phyloP scores from a whole-genome alignment of 2,113 vertebrate genomes.

The Ictalurus punctatus region DNA sequence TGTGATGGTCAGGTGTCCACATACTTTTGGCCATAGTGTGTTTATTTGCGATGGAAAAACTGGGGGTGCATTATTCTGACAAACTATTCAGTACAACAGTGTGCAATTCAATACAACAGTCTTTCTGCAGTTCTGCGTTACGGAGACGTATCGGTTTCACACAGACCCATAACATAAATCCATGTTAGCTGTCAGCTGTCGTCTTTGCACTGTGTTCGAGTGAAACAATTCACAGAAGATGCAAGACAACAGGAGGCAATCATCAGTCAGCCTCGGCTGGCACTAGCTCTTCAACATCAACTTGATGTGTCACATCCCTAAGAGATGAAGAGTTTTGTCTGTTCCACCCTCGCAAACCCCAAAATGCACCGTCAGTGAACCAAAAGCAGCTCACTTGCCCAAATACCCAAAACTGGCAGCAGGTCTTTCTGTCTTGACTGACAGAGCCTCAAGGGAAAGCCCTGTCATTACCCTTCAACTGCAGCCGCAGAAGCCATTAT shows the following conservation, averaged over 20 bases:
- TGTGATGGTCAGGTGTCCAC: too few species aligned
- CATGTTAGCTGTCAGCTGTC: not conserved
- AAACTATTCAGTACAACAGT: not conserved
- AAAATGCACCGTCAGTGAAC: slow-evolving; percentile 1
- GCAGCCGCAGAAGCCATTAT: slow-evolving; percentile 62
- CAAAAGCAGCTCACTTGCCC: slow-evolving; percentile 4
- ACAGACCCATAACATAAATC: not conserved
- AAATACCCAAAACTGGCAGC: slow-evolving; percentile 3
- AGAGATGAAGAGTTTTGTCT: slow-evolving; percentile 30
- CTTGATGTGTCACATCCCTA: not conserved
- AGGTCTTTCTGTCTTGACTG: slow-evolving; percentile 34
- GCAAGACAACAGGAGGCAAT: not conserved
- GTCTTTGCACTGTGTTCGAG: too few species aligned
- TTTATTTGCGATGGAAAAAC: not conserved
- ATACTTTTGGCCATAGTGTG: not conserved
- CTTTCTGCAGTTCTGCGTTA: not conserved
- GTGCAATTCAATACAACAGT: not conserved
- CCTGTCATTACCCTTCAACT: slow-evolving; percentile 72
- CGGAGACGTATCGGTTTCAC: not conserved
- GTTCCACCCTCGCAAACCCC: not conserved
- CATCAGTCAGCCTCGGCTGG: not conserved
- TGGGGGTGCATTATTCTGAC: not conserved
- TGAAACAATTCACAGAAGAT: not conserved
- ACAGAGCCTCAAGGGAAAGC: slow-evolving; percentile 61
- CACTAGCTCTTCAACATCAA: not conserved